Evolutionary conservation across 2,113 vertebrate species (phyloP), one percentile per base, ranked within the genome.

Genomic region (Prolemur simus): DNA sequence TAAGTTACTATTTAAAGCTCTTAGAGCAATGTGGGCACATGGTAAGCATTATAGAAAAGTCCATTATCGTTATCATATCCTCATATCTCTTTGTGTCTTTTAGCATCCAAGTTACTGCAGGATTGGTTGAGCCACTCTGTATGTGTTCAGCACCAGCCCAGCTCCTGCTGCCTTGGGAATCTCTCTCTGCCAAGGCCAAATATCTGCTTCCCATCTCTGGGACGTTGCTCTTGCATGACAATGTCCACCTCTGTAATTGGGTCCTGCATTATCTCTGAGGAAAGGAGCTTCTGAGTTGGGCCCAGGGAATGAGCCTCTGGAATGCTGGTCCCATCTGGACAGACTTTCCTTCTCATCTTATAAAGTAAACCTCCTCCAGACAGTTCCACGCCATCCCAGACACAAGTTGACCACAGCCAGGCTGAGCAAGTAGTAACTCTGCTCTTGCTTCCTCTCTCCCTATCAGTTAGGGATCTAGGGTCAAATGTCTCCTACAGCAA

Each of bases 291-390:
- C 21, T 2, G 8, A 68, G 18, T 4, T 64, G 39, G 49, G 32
- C 37, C n/a, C 7, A 20, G 42, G 84, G 42, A 60, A 47, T 39
- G 73, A 93, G 47, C 63, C 37, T 71, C 49, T 73, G 95, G 69
- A 89, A 49, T 89, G 47, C 83, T 42, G 29, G 20, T 60, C 29
- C 58, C 81, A 68, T 93, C 73, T 93, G 74, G 78, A 87, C 25
- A 82, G 77, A 9, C 47, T 93, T 89, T 78, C 49, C 45, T 94
- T 63, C 84, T 91, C 74, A 88, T 54, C 39, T 78, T 58, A 32
- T 47, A 87, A 87, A 95, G 74, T 45, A 86, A 88, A 89, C 64
- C 81, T 91, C 42, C 60, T 91, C 34, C 34, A 80, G 42, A 64
- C 32, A 63, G 60, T 66, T 76, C 27, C 58, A 60, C 37, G 63